Evolutionary conservation across 2,888 invertebrate genomes (phyloP).

Genomic region (Electrophaes corylata): DNA sequence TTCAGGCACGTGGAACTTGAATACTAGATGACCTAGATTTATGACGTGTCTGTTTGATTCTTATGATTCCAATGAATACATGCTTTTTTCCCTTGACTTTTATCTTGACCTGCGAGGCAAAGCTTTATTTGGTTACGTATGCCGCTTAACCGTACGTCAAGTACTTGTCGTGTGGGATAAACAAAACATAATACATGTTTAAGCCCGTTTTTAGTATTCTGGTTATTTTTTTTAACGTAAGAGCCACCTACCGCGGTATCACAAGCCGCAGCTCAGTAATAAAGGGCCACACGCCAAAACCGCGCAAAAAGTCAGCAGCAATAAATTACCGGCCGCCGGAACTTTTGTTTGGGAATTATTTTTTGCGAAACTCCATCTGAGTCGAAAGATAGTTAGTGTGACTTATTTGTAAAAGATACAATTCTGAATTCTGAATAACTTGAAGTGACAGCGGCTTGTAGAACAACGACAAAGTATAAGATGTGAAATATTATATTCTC

Average conservation of each 20-base stretch:
- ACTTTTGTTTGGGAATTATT: constrained; percentile 36
- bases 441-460: not conserved
- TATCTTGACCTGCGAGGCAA: too few species aligned
- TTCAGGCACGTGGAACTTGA: too few species aligned
- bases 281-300: constrained; percentile 22
- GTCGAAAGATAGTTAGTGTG: not conserved
- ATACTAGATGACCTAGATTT: too few species aligned
- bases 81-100: too few species aligned
- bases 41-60: too few species aligned
- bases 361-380: constrained; percentile 32
- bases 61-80: too few species aligned
- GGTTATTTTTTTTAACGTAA: not conserved
- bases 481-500: too few species aligned
- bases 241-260: not conserved
- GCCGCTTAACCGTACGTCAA: too few species aligned
- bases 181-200: too few species aligned
- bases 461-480: too few species aligned
- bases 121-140: too few species aligned
- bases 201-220: not conserved
- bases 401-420: not conserved
- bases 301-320: constrained; percentile 38
- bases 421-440: not conserved
- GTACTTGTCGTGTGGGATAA: too few species aligned
- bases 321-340: constrained; percentile 36
- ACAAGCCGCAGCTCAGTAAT: constrained; percentile 15